Evolutionary conservation across 1,140 invertebrate genomes (phyloP), one percentile per base, ranked within the genome.

Genomic region (Drosophila suzukii): DNA sequence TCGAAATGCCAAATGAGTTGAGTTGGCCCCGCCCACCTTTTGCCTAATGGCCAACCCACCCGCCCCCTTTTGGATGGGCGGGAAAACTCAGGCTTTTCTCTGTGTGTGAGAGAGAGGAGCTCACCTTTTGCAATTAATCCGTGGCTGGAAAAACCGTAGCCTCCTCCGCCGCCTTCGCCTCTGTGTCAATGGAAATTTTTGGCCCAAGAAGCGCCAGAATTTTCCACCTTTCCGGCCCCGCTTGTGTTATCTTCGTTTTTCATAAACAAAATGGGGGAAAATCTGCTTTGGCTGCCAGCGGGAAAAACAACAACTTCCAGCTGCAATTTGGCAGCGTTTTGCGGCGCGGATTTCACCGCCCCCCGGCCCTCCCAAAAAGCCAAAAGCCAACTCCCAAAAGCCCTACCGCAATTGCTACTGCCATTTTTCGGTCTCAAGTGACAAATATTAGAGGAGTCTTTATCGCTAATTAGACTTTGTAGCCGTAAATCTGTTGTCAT

Each of bases 371-470:
- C 27, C 27, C 27, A 27, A 27, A n/a, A 36, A 12, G 59, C 59
- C 59, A 62, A 72, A 44, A 71, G 53, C 34, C 68, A 39, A 36
- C 50, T 70, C 62, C 30, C 66, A 38, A 20, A 71, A 67, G 66
- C 10, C 41, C 60, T 50, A 75, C 34, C 60, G 71, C 50, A 56
- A 54, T 61, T 57, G 73, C 71, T 51, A 50, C 55, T 76, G 74
- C 74, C 72, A 76, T 75, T 86, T 83, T 89, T 89, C 75, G 84
- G 84, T 88, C 83, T 88, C 83, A 80, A 88, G 83, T 88, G 83
- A 88, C 83, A 88, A 88, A 88, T 88, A 88, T 88, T 88, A 88
- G 84, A 88, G 84, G 79, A 88, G 83, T 88, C 83, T 88, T 88
- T 88, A 88, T 88, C 83, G 83, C 83, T 86, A 86, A 86, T 86